phyloP scores from a whole-genome alignment of 2,797 vertebrate species.

The Pipistrellus kuhlii region DNA sequence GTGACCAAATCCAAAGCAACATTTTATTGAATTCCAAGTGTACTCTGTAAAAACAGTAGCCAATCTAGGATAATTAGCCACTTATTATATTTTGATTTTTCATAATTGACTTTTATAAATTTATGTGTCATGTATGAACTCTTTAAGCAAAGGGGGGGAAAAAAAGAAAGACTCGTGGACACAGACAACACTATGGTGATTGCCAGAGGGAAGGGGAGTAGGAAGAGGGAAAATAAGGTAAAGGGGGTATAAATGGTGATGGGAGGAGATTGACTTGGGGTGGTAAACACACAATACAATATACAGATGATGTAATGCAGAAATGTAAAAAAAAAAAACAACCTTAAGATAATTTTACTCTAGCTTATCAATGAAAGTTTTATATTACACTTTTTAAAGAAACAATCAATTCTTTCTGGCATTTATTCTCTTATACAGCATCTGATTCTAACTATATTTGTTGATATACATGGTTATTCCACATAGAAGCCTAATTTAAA shows the following conservation, averaged over 20 bases:
- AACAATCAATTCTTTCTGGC: background rate
- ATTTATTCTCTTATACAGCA: constrained; percentile 14
- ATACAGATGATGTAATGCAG: background rate
- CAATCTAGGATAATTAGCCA: background rate
- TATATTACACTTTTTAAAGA: background rate
- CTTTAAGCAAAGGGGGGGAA: background rate
- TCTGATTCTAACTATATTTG: constrained; percentile 54
- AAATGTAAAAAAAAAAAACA: background rate
- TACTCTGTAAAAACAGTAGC: background rate
- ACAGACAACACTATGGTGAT: background rate
- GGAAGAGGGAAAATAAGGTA: background rate
- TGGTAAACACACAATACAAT: background rate
- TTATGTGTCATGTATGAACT: background rate
- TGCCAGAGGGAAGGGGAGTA: background rate
- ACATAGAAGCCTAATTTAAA: constrained; percentile 70
- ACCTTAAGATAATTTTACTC: background rate
- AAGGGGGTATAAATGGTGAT: background rate
- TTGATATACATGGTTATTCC: constrained; percentile 51
- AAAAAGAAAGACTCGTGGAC: background rate
- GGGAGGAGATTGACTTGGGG: background rate
- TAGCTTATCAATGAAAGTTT: background rate
- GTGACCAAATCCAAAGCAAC: background rate
- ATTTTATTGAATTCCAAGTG: background rate
- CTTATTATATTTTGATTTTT: background rate
- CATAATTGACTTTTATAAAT: background rate